Percentiles rank a stretch among this genome's conserved stretches.
phyloP scores from a whole-genome alignment of 2,113 vertebrate genomes.

The Scytalopus superciliaris region DNA sequence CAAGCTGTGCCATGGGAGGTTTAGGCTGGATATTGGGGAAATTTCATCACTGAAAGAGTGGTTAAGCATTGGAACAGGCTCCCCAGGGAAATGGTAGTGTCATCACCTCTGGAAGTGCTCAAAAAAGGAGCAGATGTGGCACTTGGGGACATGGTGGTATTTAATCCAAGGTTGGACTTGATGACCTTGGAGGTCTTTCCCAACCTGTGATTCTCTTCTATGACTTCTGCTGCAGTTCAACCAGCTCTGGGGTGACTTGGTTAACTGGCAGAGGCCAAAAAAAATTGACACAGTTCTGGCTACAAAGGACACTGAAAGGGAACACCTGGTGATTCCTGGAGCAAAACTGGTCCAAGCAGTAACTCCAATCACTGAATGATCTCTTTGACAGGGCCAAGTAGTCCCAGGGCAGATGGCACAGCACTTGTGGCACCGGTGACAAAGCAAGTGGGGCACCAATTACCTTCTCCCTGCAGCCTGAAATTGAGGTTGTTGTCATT shows the following conservation, averaged over 20 bases:
- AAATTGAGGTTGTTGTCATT: neutral
- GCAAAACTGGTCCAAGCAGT: neutral
- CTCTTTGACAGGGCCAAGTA: neutral
- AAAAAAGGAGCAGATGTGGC: neutral
- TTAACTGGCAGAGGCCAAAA: neutral
- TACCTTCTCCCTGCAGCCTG: neutral
- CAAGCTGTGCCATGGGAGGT: neutral
- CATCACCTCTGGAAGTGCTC: neutral
- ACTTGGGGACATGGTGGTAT: neutral
- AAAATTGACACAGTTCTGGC: neutral
- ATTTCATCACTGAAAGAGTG: neutral
- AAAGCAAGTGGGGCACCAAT: neutral
- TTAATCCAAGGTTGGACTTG: accelerated
- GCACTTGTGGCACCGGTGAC: neutral
- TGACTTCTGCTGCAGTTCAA: neutral
- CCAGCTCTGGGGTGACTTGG: neutral
- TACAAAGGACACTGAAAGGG: neutral
- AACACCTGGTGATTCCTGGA: accelerated
- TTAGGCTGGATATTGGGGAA: neutral
- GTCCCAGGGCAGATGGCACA: neutral
- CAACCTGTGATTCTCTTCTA: neutral
- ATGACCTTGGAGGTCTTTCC: neutral
- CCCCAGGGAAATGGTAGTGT: neutral
- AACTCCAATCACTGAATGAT: neutral
- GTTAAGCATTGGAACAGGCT: neutral